Evolutionary conservation across 2,888 invertebrate genomes (phyloP), one percentile per base, ranked within the genome.

Genomic region (Leptinotarsa tumamoca): DNA sequence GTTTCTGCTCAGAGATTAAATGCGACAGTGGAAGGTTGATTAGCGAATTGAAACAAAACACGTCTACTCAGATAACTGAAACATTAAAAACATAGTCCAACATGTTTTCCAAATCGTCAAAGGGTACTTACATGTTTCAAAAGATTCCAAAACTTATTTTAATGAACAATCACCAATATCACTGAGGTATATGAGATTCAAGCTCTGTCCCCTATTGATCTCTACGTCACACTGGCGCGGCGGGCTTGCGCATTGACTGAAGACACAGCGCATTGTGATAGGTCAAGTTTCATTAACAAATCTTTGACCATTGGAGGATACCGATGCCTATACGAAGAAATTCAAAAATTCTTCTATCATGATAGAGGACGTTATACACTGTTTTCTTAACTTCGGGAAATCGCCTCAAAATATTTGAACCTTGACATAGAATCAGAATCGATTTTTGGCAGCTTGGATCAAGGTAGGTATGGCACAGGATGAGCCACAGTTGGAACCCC

Each of bases 151-250:
- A 81, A 84, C 81, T 80, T 82, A 84, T 84, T 83, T 82, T 82
- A 77, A 80, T 77, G 80, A 80, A 83, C 80, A 75, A 75, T 77
- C 78, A 79, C 82, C 76, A 80, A 82, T 78, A 80, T 82, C 78
- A 81, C 80, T 76, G 82, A 83, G 83, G 81, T 80, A 81, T 82
- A 81, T 82, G 83, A 67, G 79, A 77, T 78, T 79, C 70, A 69
- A 77, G 74, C 67, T 63, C 33, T 63, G 73, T 73, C 68, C 77
- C 75, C 75, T 76, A 87, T 87, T 85, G 87, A 87, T 87, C 83
- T 83, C 87, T 86, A 87, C 87, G 87, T 87, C 87, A 87, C 84
- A 87, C 85, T 87, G 87, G 85, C 85, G 87, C 83, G 81, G 78
- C 79, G 82, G 83, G 84, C 85, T 78, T 72, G 86, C 88, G 88